Evolutionary conservation across 2,888 invertebrate species (phyloP), one percentile per base, ranked within the genome.

Genomic region (Drosophila gaucha): DNA sequence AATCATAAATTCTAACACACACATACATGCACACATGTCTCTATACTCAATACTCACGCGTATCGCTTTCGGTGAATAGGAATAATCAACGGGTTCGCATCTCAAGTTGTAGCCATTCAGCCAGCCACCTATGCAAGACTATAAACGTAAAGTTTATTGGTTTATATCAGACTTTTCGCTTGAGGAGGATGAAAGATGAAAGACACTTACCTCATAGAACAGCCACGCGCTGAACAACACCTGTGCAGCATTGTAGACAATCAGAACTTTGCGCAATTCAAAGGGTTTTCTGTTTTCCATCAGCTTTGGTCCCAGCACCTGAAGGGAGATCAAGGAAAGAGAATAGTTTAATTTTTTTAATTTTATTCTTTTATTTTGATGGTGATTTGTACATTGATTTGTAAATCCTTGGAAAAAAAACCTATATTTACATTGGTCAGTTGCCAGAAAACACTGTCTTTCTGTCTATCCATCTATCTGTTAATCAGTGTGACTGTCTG

Each of bases 281-380:
- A 95, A 95, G 0, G 98, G 96, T 92, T 96, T 95, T 89, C 97
- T 94, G 91, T 96, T 95, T 89, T 95, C 95, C 98, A 98, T 98
- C 26, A 96, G 89, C 86, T 94, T 94, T 31, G 97, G 97, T 2
- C 97, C 97, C 65, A 95, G 86, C 58, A 95, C 93, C 94, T 94
- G 90, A 1, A 41, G 44, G 6, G 3, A 14, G 3, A 3, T 1
- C 2, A 6, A 30, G 18, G n/a, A n/a, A n/a, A 22, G 10, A 36
- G 1, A n/a, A 28, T 18, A 16, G 8, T 1, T 6, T 12, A 1
- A 33, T 10, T 36, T 36, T 33, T n/a, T 12, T 0, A 14, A 3
- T 33, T 3, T 31, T 30, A 30, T 30, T 12, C 8, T 6, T 6
- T 6, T 26, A 26, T 5, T 26, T 6, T 6, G 1, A 24, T 24